Percentiles rank a stretch among this genome's conserved stretches.
Evolutionary conservation across 2,888 invertebrate species (phyloP).

Genomic region (Galeopsomyia nigrocyanea): DNA sequence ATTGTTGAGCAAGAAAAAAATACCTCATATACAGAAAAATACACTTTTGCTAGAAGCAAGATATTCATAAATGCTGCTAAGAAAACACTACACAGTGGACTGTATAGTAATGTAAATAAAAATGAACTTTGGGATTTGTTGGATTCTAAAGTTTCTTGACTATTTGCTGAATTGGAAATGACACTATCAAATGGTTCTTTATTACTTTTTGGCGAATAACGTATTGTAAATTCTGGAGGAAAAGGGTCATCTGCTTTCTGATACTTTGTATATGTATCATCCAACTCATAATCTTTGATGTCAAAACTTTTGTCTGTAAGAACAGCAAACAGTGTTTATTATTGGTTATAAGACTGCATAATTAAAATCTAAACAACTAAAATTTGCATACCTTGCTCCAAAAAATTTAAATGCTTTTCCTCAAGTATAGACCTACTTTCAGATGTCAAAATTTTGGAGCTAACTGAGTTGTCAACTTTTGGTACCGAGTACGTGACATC

Average conservation of each 20-base stretch:
- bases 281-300: not conserved
- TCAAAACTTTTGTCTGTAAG: constrained; percentile 13
- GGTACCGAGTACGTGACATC: not conserved
- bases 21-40: constrained; percentile 59
- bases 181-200: constrained; percentile 27
- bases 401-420: constrained; percentile 13
- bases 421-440: constrained; percentile 24
- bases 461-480: constrained; percentile 3
- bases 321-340: not conserved
- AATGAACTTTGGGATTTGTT: constrained; percentile 36
- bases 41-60: constrained; percentile 53
- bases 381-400: constrained; percentile 24
- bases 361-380: not conserved
- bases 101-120: constrained; percentile 44
- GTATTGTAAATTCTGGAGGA: not conserved
- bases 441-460: constrained; percentile 15
- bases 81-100: constrained; percentile 51
- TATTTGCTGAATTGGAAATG: constrained; percentile 18
- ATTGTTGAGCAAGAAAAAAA: constrained; percentile 30
- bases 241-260: constrained; percentile 7
- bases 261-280: not conserved
- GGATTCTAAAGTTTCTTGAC: not conserved
- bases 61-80: constrained; percentile 60
- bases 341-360: not conserved
- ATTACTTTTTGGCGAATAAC: not conserved